A percentile compares a stretch with the other conserved stretches of the same genome.
Conservation (phyloP, 2,888 invertebrate genomes). For the Andrena bicolor region DNA sequence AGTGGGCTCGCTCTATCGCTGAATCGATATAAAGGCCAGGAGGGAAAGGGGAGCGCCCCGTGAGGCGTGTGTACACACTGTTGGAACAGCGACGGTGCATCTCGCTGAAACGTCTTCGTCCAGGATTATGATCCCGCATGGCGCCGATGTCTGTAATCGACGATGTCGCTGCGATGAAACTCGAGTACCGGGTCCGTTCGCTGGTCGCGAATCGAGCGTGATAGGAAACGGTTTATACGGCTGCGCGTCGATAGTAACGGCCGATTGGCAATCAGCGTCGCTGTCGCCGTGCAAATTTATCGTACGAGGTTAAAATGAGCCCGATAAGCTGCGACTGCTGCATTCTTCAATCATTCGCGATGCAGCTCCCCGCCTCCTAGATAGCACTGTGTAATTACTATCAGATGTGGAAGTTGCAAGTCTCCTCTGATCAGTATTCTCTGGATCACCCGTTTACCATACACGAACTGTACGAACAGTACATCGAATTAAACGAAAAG, state of each 20-base stretch:
- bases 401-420: no score
- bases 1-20: conserved; percentile 42
- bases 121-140: conserved; percentile 22
- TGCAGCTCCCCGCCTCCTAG: background rate
- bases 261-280: conserved; percentile 27
- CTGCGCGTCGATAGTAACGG: conserved; percentile 14
- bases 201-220: conserved; percentile 39
- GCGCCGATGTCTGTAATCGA: conserved; percentile 2
- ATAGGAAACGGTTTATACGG: conserved; percentile 20
- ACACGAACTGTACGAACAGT: no score
- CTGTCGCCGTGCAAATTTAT: conserved; percentile 23
- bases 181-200: background rate
- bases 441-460: no score
- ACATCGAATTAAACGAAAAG: no score
- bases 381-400: no score
- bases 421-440: no score
- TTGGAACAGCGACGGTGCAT: background rate
- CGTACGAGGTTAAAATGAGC: background rate
- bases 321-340: conserved; percentile 12
- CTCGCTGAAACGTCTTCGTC: conserved; percentile 2
- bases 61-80: background rate
- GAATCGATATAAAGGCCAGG: conserved; percentile 52
- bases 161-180: conserved; percentile 14
- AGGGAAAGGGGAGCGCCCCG: background rate
- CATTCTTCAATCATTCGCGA: background rate